Evolutionary conservation across 2,888 invertebrate species (phyloP).

Genomic region (Watsonalla cultraria): DNA sequence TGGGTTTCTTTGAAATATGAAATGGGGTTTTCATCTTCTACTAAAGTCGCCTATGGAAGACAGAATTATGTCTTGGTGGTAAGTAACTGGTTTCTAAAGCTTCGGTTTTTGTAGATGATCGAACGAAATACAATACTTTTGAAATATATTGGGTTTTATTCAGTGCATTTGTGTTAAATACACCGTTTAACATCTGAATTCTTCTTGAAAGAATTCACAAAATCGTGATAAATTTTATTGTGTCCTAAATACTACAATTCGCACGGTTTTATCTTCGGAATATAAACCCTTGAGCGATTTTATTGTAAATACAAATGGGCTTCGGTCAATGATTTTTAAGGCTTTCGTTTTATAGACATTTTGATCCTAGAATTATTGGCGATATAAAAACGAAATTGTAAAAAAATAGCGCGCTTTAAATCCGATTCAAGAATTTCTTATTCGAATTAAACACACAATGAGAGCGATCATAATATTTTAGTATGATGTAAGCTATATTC

Average conservation of each 20-base stretch:
- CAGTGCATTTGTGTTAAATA: no score
- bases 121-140: no score
- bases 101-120: no score
- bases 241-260: neutral
- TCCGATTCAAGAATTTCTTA: neutral
- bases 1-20: no score
- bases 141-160: no score
- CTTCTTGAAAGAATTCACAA: neutral
- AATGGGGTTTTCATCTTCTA: no score
- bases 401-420: no score
- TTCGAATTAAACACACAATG: neutral
- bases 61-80: no score
- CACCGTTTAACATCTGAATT: neutral
- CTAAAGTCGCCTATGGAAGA: no score
- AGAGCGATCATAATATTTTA: no score
- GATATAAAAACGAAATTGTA: neutral
- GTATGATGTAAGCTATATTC: no score
- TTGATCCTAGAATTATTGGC: neutral
- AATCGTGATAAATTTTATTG: neutral
- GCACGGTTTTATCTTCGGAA: neutral
- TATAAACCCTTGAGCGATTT: neutral
- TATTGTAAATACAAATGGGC: neutral
- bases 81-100: no score
- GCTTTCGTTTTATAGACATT: neutral
- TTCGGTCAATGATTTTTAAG: neutral